Percentiles rank a stretch among this genome's conserved stretches.
phyloP scores from a whole-genome alignment of 37 sponge, comb jelly and placozoan genomes.

The Oopsacas minuta region DNA sequence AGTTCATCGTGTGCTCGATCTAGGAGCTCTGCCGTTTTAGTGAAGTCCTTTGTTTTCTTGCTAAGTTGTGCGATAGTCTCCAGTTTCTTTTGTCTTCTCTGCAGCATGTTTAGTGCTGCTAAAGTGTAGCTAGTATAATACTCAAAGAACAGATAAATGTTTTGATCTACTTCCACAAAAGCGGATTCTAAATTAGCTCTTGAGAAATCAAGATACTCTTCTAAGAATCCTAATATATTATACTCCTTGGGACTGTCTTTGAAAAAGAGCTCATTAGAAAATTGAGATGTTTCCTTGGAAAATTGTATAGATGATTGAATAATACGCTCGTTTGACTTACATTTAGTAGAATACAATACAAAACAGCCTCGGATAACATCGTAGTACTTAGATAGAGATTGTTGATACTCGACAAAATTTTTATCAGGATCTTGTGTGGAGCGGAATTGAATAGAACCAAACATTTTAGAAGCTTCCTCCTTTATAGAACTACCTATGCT shows the following conservation, averaged over 20 bases:
- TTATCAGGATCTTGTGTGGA: neutral
- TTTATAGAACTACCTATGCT: neutral
- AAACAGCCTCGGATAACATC: neutral
- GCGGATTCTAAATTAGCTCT: neutral
- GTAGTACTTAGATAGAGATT: neutral
- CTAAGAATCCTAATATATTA: neutral
- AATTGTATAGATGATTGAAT: neutral
- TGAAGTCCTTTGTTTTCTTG: neutral
- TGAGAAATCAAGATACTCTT: neutral
- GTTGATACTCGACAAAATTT: neutral
- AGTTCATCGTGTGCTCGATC: neutral
- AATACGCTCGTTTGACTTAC: neutral
- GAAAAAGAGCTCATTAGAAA: neutral
- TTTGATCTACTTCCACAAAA: neutral
- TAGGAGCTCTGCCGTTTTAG: neutral
- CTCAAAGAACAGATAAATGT: neutral
- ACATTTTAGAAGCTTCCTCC: slow-evolving; percentile 3
- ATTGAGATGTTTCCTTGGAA: neutral
- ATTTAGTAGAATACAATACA: neutral
- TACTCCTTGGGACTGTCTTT: slow-evolving; percentile 10
- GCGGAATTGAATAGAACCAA: neutral
- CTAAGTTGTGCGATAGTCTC: neutral
- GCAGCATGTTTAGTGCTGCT: neutral
- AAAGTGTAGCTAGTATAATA: neutral
- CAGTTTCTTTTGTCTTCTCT: neutral